Base-by-base conservation (phyloP, 2,888 invertebrate species). In the Netelia fuscicornis region DNA sequence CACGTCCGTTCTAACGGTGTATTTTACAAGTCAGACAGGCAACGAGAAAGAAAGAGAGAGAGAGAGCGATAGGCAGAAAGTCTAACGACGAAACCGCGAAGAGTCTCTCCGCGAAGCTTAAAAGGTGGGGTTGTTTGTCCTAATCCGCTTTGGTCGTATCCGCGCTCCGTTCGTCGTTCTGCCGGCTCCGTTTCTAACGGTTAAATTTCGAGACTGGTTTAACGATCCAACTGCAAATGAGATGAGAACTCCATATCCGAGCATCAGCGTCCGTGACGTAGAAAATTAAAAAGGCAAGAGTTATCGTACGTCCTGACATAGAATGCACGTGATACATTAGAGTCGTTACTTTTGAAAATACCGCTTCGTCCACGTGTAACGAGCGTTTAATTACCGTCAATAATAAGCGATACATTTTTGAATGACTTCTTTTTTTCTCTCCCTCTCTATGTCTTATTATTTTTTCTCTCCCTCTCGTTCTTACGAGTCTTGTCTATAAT, bases 1-100 rank as follows among this genome's bases (percentile, higher is more conserved):
- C 81, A 78, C 74, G 81, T 84, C 75, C 84, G 72, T 54, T 86
- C 86, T 81, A 86, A 86, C 86, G 84, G 86, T 86, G 64, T 75
- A 76, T 44, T 84, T 54, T 44, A 9, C 30, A 10, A 75, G 54
- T 25, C 52, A 77, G 11, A 13, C 11, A 48, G 48, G 48, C 9
- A 20, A 20, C 20, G 20, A 20, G 20, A 20, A 20, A 20, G 20
- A 20, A 20, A 20, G 58, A 58, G 56, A n/a, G 56, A 56, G n/a
- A 56, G n/a, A 9, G 20, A 56, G 20, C 20, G 56, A 20, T 2
- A 56, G 58, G n/a, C 17, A 58, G 20, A 58, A 20, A 20, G 44
- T 72, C 71, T 80, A 82, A 82, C 82, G 71, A 79, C 70, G 74
- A 58, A 20, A 58, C 58, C 58, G 48, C 37, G 20, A 44, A 37